A percentile compares a stretch with the other conserved stretches of the same genome.
phyloP scores from a whole-genome alignment of 2,113 vertebrate species.

The Candoia aspera region DNA sequence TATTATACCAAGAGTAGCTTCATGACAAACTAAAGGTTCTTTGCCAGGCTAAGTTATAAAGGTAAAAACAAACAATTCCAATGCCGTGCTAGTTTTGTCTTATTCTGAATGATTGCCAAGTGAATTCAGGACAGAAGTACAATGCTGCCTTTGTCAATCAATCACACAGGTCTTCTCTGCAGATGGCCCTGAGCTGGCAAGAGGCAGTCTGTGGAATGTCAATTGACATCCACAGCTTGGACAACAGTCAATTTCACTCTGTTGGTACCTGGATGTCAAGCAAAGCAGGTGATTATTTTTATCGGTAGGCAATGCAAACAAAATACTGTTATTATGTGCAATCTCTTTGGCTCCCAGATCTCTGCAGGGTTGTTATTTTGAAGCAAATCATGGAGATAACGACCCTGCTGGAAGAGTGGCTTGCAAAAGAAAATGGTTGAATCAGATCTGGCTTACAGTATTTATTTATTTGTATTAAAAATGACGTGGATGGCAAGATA shows the following conservation, averaged over 20 bases:
- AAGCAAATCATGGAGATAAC: slow-evolving; percentile 47
- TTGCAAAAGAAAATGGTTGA: slow-evolving; percentile 38
- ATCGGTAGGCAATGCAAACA: slow-evolving; percentile 63
- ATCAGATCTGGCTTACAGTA: not conserved
- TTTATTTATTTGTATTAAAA: slow-evolving; percentile 29
- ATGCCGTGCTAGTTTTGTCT: slow-evolving; percentile 44
- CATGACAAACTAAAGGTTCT: slow-evolving; percentile 21
- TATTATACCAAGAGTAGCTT: slow-evolving; percentile 46
- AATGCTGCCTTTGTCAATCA: slow-evolving; percentile 50
- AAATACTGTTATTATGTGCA: slow-evolving; percentile 68
- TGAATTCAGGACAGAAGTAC: slow-evolving; percentile 36
- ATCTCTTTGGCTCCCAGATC: slow-evolving; percentile 47
- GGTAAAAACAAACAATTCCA: slow-evolving; percentile 47
- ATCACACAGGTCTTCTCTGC: slow-evolving; percentile 31
- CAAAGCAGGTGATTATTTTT: slow-evolving; percentile 63
- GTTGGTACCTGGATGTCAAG: slow-evolving; percentile 48
- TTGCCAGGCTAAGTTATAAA: slow-evolving; percentile 52
- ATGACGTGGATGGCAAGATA: not conserved
- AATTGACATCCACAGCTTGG: slow-evolving; percentile 46
- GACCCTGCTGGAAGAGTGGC: slow-evolving; percentile 41
- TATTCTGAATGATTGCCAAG: slow-evolving; percentile 51
- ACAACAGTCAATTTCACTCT: slow-evolving; percentile 57
- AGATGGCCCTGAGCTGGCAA: slow-evolving; percentile 43
- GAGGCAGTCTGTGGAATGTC: slow-evolving; percentile 43
- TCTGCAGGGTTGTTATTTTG: slow-evolving; percentile 42